phyloP scores from a whole-genome alignment of 1,140 invertebrate species.

The Bradynema listronoti region DNA sequence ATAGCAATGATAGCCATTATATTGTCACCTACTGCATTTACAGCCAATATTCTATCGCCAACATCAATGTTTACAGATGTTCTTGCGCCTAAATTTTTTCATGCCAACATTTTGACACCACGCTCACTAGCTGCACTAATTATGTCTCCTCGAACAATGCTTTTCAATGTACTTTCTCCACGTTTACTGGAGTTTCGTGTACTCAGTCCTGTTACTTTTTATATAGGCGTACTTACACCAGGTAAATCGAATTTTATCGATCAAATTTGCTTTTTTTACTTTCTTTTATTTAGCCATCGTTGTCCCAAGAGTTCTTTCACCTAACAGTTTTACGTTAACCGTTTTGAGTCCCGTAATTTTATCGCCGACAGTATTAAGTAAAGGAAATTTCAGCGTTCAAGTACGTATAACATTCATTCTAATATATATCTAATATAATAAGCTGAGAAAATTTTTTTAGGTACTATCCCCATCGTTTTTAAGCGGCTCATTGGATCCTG shows the following conservation, averaged over 20 bases:
- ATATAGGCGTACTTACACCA: conserved; percentile 18
- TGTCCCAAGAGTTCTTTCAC: conserved; percentile 17
- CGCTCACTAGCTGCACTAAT: conserved; percentile 23
- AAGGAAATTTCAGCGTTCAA: conserved; percentile 35
- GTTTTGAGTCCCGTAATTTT: conserved; percentile 30
- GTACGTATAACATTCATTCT: no score
- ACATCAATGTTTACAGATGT: conserved; percentile 20
- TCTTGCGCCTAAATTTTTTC: conserved; percentile 28
- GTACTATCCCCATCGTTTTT: no score
- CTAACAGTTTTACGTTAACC: conserved; percentile 19
- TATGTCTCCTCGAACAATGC: conserved; percentile 23
- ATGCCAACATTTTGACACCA: conserved; percentile 23
- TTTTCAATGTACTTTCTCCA: conserved; percentile 25
- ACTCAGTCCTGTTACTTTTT: conserved; percentile 27
- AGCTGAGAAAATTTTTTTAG: no score
- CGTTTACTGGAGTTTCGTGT: conserved; percentile 26
- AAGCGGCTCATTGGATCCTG: no score
- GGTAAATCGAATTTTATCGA: conserved; percentile 16
- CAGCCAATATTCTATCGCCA: conserved; percentile 24
- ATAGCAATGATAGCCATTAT: conserved; percentile 15
- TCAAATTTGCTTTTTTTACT: no score
- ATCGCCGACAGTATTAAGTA: conserved; percentile 26
- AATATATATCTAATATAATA: no score
- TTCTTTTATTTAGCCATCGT: conserved; percentile 25
- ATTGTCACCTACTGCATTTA: conserved; percentile 25